phyloP scores from a whole-genome alignment of 2,888 invertebrate genomes.

The Drosophila nigricruria region DNA sequence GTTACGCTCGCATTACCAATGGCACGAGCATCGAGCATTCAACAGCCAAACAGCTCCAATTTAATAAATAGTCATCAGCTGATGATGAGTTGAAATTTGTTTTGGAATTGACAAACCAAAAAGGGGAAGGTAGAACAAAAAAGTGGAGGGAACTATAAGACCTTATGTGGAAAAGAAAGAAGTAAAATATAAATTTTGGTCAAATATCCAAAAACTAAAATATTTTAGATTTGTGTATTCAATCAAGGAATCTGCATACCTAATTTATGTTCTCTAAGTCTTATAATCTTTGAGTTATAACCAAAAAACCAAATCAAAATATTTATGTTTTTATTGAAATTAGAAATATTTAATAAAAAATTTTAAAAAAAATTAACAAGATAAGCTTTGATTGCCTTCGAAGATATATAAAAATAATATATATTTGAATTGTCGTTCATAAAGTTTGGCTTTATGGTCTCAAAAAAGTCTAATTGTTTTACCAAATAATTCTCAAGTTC shows the following conservation, averaged over 20 bases:
- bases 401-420: neutral
- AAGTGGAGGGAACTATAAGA: neutral
- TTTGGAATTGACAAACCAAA: neutral
- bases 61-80: conserved; percentile 18
- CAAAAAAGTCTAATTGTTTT: neutral
- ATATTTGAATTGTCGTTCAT: neutral
- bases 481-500: neutral
- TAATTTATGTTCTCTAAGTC: neutral
- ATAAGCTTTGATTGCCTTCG: too few species aligned
- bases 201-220: neutral
- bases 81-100: neutral
- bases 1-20: conserved; percentile 50
- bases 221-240: neutral
- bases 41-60: conserved; percentile 17
- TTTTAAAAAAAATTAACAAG: too few species aligned
- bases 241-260: neutral
- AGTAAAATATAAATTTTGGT: neutral
- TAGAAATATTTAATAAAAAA: too few species aligned
- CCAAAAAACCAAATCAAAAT: neutral
- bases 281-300: neutral
- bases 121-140: neutral
- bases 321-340: too few species aligned
- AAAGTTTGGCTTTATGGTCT: too few species aligned
- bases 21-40: conserved; percentile 28
- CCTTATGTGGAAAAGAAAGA: neutral